Base-by-base conservation (phyloP, 2,888 invertebrate genomes). In the Steromphala cineraria region DNA sequence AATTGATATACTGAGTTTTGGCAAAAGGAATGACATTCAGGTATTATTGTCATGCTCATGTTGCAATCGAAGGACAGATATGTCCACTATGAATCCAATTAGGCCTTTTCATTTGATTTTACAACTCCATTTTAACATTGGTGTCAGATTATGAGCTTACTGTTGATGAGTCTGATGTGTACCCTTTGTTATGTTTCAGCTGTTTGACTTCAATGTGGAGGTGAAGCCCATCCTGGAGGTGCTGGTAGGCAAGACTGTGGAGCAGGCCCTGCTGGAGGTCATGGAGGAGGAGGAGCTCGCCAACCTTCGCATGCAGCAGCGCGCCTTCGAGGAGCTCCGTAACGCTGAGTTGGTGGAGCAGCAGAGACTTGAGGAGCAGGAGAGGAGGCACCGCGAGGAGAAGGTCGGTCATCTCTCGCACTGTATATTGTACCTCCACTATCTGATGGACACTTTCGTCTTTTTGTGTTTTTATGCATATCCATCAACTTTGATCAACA, bases 281-380 rank as follows among this genome's bases (percentile, higher is more conserved):
- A 95, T 98, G 88, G 97, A 98, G 93, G 98, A 98, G 93, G 98
- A 98, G 94, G 98, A 98, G 94, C 94, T 98, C 87, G 96, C 96
- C 4, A 95, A 96, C 36, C 94, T 98, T 86, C 95, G 96, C 82
- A 96, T 96, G 91, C 97, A 97, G 92, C 97, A 96, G 93, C 95
- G 96, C 92, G 94, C 95, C 91, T 96, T 96, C 91, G 93, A 95
- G 85, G 95, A 96, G 92, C 94, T 96, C 85, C 95, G 97, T 79
- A 96, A 96, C 89, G 96, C 96, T 19, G 98, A 98, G 93, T 95
- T 96, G 83, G 96, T 96, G 1, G 98, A 98, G 93, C 94, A 96
- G 79, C 95, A 96, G 88, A 95, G 97, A 83, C 95, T 98, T 75
- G 96, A 97, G 90, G 96, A 97, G 90, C 95, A 96, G 90, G 97